A percentile compares a stretch with the other conserved stretches of the same genome.
Conservation (phyloP, 1,140 invertebrate species). For the Harlomillsia oculata region DNA sequence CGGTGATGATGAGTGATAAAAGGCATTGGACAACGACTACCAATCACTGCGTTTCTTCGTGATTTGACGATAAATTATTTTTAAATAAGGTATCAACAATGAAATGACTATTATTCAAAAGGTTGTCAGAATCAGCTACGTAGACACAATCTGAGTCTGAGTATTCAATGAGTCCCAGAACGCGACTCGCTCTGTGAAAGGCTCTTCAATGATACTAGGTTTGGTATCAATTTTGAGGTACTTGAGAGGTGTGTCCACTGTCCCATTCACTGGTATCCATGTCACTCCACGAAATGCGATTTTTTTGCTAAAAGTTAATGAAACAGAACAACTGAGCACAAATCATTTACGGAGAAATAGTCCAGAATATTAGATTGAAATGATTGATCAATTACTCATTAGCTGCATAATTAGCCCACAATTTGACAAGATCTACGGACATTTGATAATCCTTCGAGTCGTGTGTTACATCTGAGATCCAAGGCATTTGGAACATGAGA, state of each 20-base stretch:
- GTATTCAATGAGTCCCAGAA: constrained; percentile 23
- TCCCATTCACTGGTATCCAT: constrained; percentile 7
- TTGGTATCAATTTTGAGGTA: constrained; percentile 18
- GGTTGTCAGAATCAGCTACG: too few species aligned
- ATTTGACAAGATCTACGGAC: not conserved
- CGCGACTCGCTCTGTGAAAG: constrained; percentile 14
- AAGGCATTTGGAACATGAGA: constrained; percentile 28
- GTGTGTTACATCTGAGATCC: constrained; percentile 18
- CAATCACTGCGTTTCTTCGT: too few species aligned
- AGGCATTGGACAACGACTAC: too few species aligned
- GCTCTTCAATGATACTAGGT: constrained; percentile 15
- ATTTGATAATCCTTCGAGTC: constrained; percentile 6
- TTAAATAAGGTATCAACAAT: too few species aligned
- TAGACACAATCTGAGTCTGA: too few species aligned
- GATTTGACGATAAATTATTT: too few species aligned
- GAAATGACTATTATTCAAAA: too few species aligned
- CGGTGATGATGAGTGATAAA: too few species aligned
- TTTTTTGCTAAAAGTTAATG: not conserved
- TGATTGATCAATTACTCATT: not conserved
- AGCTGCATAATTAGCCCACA: not conserved
- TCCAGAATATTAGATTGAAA: not conserved
- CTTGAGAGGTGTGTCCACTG: not conserved
- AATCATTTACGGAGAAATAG: too few species aligned
- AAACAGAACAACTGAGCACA: too few species aligned
- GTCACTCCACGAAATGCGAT: constrained; percentile 8